These are phyloP conservation scores for Megaceryle torquata DNA, from an alignment of 2,113 vertebrate species.

Conservation along the genomic window DNA sequence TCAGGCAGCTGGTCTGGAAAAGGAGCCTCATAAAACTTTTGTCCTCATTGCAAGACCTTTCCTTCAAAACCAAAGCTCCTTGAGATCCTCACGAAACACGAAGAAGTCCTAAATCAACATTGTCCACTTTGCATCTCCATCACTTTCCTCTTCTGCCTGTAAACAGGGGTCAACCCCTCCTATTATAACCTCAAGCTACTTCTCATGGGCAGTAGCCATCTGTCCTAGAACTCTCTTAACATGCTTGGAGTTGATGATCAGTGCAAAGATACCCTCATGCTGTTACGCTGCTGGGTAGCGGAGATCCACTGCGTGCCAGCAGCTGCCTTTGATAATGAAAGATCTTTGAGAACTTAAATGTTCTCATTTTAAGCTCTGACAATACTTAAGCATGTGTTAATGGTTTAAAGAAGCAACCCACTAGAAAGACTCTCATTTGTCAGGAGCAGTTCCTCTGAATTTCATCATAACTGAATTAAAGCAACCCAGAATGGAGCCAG, in stretches of 20 bases:
- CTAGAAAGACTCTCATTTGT: slow-evolving; percentile 55
- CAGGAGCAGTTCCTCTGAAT: slow-evolving; percentile 49
- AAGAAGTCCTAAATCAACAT: neutral
- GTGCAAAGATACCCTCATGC: neutral
- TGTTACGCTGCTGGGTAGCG: neutral
- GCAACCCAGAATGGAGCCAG: neutral
- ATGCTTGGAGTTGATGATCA: neutral
- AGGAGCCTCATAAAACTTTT: neutral
- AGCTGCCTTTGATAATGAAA: slow-evolving; percentile 33
- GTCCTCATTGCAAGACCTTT: neutral
- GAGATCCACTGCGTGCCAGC: neutral
- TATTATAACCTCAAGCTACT: neutral
- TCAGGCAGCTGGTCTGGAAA: neutral
- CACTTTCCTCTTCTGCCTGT: neutral
- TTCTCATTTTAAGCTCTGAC: slow-evolving; percentile 17
- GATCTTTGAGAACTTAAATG: neutral
- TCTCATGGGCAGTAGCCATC: neutral
- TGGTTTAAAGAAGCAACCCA: slow-evolving; percentile 46
- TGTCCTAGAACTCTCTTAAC: neutral
- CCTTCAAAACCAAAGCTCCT: neutral
- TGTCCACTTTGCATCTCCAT: neutral
- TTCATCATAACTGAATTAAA: slow-evolving; percentile 39
- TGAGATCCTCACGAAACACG: accelerated
- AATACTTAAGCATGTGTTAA: slow-evolving; percentile 57
- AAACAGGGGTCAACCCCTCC: neutral